phyloP scores from a whole-genome alignment of 2,113 vertebrate species.

The Illadopsis cleaveri region DNA sequence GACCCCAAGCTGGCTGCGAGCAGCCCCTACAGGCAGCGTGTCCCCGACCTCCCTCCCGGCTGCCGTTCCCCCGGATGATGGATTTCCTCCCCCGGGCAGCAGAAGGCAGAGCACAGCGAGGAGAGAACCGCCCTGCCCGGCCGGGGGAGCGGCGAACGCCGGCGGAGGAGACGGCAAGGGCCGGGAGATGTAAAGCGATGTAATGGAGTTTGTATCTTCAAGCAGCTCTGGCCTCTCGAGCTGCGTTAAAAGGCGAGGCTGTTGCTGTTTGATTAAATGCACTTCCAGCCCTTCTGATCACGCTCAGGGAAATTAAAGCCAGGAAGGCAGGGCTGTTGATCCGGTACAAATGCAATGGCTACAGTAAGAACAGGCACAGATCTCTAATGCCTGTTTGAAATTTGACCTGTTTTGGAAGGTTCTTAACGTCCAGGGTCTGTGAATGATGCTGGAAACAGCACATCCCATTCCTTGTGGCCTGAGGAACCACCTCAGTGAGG shows the following conservation, averaged over 20 bases:
- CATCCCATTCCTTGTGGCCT: background rate
- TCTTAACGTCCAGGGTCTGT: background rate
- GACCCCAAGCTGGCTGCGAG: slow-evolving; percentile 31
- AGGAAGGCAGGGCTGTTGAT: background rate
- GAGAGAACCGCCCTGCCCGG: background rate
- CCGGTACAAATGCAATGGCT: background rate
- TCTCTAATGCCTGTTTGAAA: background rate
- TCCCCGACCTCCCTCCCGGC: slow-evolving; percentile 7
- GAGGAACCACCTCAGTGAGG: rapidly evolving
- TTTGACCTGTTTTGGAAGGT: background rate
- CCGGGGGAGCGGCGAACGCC: background rate
- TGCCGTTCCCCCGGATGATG: background rate
- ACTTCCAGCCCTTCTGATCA: background rate
- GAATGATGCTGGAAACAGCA: background rate
- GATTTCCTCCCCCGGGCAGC: background rate
- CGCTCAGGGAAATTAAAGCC: background rate
- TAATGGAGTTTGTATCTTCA: background rate
- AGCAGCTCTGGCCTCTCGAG: background rate
- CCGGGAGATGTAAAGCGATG: background rate
- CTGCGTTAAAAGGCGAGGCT: background rate
- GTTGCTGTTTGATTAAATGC: background rate
- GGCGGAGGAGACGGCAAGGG: background rate
- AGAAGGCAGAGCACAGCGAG: background rate
- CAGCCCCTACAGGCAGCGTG: slow-evolving; percentile 42
- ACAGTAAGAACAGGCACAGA: background rate